Base-by-base conservation (phyloP, 2,888 invertebrate genomes). In the Ligdia adustata region DNA sequence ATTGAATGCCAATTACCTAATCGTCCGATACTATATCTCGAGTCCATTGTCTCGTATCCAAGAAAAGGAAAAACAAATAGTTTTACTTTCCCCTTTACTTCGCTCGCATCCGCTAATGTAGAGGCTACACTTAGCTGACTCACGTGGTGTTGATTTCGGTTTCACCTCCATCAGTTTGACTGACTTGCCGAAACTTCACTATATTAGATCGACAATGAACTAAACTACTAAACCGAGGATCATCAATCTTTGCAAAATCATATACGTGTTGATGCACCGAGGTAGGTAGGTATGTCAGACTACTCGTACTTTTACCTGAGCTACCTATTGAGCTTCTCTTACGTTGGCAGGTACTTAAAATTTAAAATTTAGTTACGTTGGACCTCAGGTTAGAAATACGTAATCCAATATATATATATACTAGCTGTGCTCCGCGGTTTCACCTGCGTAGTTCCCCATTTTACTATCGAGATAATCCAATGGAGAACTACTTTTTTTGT, bases 11-110 rank as follows among this genome's bases (percentile, higher is more conserved):
- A 49, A 53, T 48, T 54, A 52, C 41, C 44, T 35, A 47, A 48
- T 55, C 24, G 38, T 51, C 40, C 42, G 43, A 52, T 52, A 52
- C 45, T 24, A 33, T 45, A 69, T 64, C 61, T 65, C 60, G 64
- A 64, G 64, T 61, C 56, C 62, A 70, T 79, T 81, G 75, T 82
- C 71, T 77, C 65, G 72, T 46, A 52, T 57, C 55, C 53, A 71
- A 65, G 71, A 75, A 82, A 78, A 82, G 71, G 79, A 82, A 83
- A 87, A 87, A 84, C 82, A 89, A 87, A 88, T 78, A 86, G 71
- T 74, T 79, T 80, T 68, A 88, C 89, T 90, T 90, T 89, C 89
- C 85, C 87, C 86, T 86, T 79, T 80, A 79, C 75, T 84, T 82
- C 66, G 66, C 82, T 84, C 57, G 62, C 70, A 76, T 75, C 75